Percentiles rank a stretch among this genome's conserved stretches.
These are phyloP conservation scores for Umimayanthus chanpuru DNA, from an alignment of 92 coral and sea anemone species.

Conservation along the genomic window DNA sequence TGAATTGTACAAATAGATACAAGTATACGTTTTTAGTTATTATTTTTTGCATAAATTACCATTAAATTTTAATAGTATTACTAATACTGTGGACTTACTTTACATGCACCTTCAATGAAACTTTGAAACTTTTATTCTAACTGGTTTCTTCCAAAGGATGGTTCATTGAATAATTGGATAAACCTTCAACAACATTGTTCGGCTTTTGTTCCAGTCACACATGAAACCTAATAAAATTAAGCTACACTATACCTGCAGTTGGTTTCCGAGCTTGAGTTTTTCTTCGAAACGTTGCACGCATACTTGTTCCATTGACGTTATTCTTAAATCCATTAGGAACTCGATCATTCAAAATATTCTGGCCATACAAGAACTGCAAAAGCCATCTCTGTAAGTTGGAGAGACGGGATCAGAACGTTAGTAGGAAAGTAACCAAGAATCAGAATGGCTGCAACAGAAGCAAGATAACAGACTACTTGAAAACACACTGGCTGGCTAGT, in stretches of 20 bases:
- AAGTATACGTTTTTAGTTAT: too few relatives aligned
- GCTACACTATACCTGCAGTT: slow-evolving; percentile 3
- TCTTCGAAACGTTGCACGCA: slow-evolving; percentile 35
- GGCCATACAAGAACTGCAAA: slow-evolving; percentile 70
- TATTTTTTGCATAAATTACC: too few relatives aligned
- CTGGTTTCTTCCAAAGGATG: too few relatives aligned
- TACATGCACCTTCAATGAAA: too few relatives aligned
- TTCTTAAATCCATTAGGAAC: slow-evolving; percentile 75
- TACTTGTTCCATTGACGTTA: slow-evolving; percentile 47
- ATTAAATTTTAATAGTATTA: too few relatives aligned
- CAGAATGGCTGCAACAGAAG: background rate
- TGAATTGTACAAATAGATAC: too few relatives aligned
- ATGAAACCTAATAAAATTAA: background rate
- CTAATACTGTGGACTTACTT: too few relatives aligned
- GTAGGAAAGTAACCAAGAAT: background rate
- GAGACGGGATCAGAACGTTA: background rate
- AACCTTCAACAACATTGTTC: too few relatives aligned
- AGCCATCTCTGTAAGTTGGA: slow-evolving; percentile 76
- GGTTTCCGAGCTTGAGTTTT: background rate
- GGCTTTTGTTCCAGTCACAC: background rate
- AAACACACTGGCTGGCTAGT: background rate
- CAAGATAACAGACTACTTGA: background rate
- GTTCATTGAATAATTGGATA: too few relatives aligned
- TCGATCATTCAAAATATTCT: slow-evolving; percentile 55
- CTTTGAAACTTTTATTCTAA: too few relatives aligned